These are phyloP conservation scores for Rhipidura dahli DNA, from an alignment of 2,113 vertebrate species.

Conservation along the genomic window DNA sequence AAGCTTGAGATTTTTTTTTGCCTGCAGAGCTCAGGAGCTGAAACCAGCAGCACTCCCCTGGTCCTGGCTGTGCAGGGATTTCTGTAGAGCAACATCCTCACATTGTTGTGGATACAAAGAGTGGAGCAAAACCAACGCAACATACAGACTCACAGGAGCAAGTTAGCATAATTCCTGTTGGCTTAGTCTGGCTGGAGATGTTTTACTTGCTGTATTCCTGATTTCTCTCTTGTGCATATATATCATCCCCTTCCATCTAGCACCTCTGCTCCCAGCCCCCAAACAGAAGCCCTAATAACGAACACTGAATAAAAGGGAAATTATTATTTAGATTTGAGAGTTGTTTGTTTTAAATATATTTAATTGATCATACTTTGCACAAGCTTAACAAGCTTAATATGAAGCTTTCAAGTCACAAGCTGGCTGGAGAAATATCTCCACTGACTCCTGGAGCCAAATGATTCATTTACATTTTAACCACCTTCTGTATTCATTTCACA, in stretches of 20 bases:
- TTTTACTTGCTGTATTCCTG: neutral
- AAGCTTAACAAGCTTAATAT: neutral
- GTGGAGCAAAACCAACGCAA: neutral
- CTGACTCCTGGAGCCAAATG: neutral
- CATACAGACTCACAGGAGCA: neutral
- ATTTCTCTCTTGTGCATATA: neutral
- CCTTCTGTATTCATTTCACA: neutral
- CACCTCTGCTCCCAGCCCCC: accelerated
- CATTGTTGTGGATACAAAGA: neutral
- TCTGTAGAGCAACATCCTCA: neutral
- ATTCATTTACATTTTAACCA: neutral
- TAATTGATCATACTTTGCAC: neutral
- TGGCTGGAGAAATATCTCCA: neutral
- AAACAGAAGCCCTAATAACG: neutral
- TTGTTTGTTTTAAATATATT: neutral
- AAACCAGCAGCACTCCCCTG: neutral
- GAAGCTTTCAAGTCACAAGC: neutral
- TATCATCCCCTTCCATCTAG: neutral
- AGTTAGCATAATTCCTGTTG: neutral
- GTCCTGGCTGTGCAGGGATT: neutral
- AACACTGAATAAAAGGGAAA: neutral
- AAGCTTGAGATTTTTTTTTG: slow-evolving; percentile 9
- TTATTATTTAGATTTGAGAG: neutral
- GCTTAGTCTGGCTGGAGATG: neutral
- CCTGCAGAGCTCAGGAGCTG: slow-evolving; percentile 10